Evolutionary conservation across 2,888 invertebrate genomes (phyloP).

Genomic region (Fragum fragum): DNA sequence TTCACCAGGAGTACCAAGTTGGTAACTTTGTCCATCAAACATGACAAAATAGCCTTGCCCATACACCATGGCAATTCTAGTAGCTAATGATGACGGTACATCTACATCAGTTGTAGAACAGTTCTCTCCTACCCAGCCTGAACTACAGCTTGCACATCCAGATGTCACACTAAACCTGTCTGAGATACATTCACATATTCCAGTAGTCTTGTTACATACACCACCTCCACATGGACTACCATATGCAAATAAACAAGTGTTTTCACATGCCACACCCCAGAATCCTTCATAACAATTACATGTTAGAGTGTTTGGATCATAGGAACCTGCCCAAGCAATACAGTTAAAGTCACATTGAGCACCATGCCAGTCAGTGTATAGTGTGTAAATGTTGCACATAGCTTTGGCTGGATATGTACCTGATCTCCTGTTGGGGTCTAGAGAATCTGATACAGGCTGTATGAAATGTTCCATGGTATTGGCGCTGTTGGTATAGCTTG

Average conservation of each 20-base stretch:
- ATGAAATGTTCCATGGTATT: constrained; percentile 30
- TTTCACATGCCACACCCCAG: constrained; percentile 69
- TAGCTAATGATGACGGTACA: constrained; percentile 54
- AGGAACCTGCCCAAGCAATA: constrained; percentile 56
- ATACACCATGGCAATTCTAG: constrained; percentile 38
- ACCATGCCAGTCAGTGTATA: constrained; percentile 62
- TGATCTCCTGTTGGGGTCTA: constrained; percentile 46
- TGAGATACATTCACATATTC: constrained; percentile 71
- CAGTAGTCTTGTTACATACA: constrained; percentile 62
- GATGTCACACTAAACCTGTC: constrained; percentile 58
- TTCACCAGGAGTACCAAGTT: constrained; percentile 64
- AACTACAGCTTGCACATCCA: constrained; percentile 68
- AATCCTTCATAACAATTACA: constrained; percentile 72
- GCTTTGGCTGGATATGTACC: constrained; percentile 26
- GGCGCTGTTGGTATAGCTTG: constrained; percentile 11
- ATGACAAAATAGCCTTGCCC: constrained; percentile 69
- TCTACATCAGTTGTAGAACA: constrained; percentile 66
- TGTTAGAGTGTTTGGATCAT: constrained; percentile 10
- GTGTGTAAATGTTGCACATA: constrained; percentile 36
- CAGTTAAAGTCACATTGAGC: constrained; percentile 58
- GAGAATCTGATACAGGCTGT: constrained; percentile 36
- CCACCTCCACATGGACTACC: constrained; percentile 71
- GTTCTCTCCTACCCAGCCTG: constrained; percentile 74
- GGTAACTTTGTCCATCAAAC: constrained; percentile 69
- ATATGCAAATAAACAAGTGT: constrained; percentile 60